Evolutionary conservation across 2,113 vertebrate genomes (phyloP), one percentile per base, ranked within the genome.

Genomic region (Atrichornis clamosus): DNA sequence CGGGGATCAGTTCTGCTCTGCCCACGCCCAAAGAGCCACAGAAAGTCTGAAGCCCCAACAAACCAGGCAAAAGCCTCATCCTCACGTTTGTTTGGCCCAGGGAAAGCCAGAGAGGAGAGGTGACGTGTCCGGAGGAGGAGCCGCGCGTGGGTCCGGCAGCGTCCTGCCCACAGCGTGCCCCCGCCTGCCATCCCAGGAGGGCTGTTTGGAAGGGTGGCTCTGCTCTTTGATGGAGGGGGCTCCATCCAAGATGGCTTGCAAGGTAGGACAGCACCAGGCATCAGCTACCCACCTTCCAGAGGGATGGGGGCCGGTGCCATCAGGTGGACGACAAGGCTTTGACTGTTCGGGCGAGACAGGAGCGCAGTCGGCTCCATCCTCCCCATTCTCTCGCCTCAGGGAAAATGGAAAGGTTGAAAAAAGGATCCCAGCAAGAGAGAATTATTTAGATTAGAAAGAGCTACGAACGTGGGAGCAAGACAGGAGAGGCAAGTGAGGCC

Each of bases 341-440:
- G 20, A 24, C n/a, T 9, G 0, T 18, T 20, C 0, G 0, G 56
- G 44, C 35, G 49, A 50, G 37, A 39, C 14, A 2, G 0, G 0
- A 47, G 73, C 2, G 0, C 20, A 6, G 21, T 6, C 5, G 0
- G 42, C 63, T 80, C 58, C 87, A 41, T 53, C 70, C 78, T 77
- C 37, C 49, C 13, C 14, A 0, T 11, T 16, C 56, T 1, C 56
- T 2, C 1, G 0, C 56, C 86, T 32, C 7, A 0, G 30, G 63
- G 55, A 42, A 10, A 41, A 62, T 0, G 5, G 64, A 67, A 52
- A 74, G 28, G 50, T 1, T 49, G 47, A 60, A 46, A 55, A 50
- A 59, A 37, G 35, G 16, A 2, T 37, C 74, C 73, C 77, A 39
- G 69, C 2, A 1, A 37, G 50, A 41, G 15, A 42, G 79, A 84